Base-by-base conservation (phyloP, 2,888 invertebrate genomes). In the Pterostichus niger region DNA sequence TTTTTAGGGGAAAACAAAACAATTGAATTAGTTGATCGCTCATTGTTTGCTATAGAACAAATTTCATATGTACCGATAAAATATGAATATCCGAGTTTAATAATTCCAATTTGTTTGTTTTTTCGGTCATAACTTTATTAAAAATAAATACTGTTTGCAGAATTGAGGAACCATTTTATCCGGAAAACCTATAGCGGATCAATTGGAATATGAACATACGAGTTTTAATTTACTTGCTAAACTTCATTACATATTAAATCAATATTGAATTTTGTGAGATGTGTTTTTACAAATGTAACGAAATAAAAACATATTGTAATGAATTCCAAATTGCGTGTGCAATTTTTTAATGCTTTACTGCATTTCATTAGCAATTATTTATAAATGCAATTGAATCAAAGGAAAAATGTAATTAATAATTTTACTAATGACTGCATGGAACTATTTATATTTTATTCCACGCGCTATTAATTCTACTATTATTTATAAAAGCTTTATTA, bases 131-230 rank as follows among this genome's bases (percentile, higher is more conserved):
- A 61, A 61, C 61, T 61, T 35, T 33, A 61, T 61, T 61, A 61
- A 61, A 61, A 61, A 61, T 61, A 61, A 61, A 61, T 61, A 61
- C 13, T 61, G 61, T 56, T 56, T 56, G 56, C 24, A 17, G 61
- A 35, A 33, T 33, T 33, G 61, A 61, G 35, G 61, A 24, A 31
- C 10, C 64, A 35, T 64, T 64, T 64, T 13, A 64, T 33, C 35
- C 64, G 5, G 33, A 11, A 6, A 64, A 64, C 35, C 64, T 13
- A 64, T 64, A 64, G 35, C 13, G n/a, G 35, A 64, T 59, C 11
- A 59, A 59, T 31, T 56, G 17, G 9, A 24, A 9, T 40, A 5
- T 40, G 40, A 7, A 40, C 5, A 1, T 59, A 31, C 59, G 24
- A 24, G 59, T 59, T 59, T 31, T 59, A 59, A 59, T 59, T 31